These are phyloP conservation scores for Hyalella azteca DNA, from an alignment of 2,888 invertebrate genomes.

Conservation along the genomic window DNA sequence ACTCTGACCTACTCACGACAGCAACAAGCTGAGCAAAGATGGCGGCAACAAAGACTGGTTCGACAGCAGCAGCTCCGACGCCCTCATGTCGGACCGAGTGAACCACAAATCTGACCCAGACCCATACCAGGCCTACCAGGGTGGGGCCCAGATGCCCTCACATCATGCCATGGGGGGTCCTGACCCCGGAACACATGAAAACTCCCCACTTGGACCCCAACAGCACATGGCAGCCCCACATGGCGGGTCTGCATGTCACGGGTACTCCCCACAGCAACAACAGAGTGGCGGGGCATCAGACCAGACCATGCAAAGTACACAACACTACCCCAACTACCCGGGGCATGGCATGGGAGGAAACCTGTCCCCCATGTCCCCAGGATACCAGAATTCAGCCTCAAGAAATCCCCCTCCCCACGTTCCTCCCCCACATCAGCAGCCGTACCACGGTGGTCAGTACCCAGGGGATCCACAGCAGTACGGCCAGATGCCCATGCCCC, in stretches of 20 bases:
- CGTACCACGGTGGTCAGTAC: slow-evolving; percentile 47
- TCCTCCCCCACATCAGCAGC: slow-evolving; percentile 48
- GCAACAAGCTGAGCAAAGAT: slow-evolving; percentile 39
- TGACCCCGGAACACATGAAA: not conserved
- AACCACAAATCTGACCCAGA: slow-evolving; percentile 27
- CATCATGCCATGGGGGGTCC: slow-evolving; percentile 20
- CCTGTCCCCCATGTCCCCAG: slow-evolving; percentile 55
- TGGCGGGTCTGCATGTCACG: not conserved
- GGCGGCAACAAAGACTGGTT: slow-evolving; percentile 52
- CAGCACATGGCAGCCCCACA: slow-evolving; percentile 9
- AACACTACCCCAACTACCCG: slow-evolving; percentile 35
- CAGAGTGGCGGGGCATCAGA: not conserved
- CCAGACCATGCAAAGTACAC: slow-evolving; percentile 16
- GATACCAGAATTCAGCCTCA: slow-evolving; percentile 41
- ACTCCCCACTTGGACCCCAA: not conserved
- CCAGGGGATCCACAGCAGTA: slow-evolving; percentile 44
- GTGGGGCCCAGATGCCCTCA: slow-evolving; percentile 42
- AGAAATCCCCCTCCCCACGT: slow-evolving; percentile 40
- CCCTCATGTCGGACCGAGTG: slow-evolving; percentile 3
- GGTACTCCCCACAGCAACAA: slow-evolving; percentile 25
- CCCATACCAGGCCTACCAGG: slow-evolving; percentile 48
- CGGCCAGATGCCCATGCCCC: slow-evolving; percentile 46
- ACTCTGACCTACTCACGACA: slow-evolving; percentile 18
- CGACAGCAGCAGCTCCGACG: slow-evolving; percentile 30
- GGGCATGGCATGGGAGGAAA: slow-evolving; percentile 31